Evolutionary conservation across 2,113 vertebrate species (phyloP), one percentile per base, ranked within the genome.

Genomic region (Sminthopsis crassicaudata): DNA sequence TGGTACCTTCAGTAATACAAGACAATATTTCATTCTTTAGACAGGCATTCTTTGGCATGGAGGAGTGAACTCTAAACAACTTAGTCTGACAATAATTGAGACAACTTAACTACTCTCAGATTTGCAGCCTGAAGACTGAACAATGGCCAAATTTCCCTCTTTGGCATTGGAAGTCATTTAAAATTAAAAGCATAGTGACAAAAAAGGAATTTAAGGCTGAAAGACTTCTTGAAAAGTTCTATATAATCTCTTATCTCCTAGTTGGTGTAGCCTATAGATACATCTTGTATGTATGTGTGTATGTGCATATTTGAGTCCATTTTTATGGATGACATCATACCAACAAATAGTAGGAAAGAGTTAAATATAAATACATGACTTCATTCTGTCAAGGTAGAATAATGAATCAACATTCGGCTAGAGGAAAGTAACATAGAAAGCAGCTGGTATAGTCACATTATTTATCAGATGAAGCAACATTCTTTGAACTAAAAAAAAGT

Each of bases 401-500:
- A 97, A 89, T 36, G 92, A 98, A 98, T 95, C 94, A 96, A 88
- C 24, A 91, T 96, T 76, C 91, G 0, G 9, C 91, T 92, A 94
- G 94, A 96, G 22, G 30, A 46, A 27, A 46, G 8, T 1, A 46
- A 55, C 48, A 53, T 2, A 97, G 67, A 52, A 91, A 96, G 94
- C 55, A 97, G 48, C 94, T 98, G 93, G 96, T 97, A 96, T 97
- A 96, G 89, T 94, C 94, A 93, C 42, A 95, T 94, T 93, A 93
- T 90, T 94, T 98, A 96, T 97, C 94, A 98, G 95, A 98, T 96
- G 57, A 96, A 97, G 92, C 88, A 90, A 55, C 16, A 14, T 19
- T 96, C 92, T 98, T 98, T 98, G 95, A 97, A 97, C 92, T 90
- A 95, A 98, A 97, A 98, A 30, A 30, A 36, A 67, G 14, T 36